These are phyloP conservation scores for Ramphastos sulfuratus DNA, from an alignment of 2,113 vertebrate genomes.

Conservation along the genomic window DNA sequence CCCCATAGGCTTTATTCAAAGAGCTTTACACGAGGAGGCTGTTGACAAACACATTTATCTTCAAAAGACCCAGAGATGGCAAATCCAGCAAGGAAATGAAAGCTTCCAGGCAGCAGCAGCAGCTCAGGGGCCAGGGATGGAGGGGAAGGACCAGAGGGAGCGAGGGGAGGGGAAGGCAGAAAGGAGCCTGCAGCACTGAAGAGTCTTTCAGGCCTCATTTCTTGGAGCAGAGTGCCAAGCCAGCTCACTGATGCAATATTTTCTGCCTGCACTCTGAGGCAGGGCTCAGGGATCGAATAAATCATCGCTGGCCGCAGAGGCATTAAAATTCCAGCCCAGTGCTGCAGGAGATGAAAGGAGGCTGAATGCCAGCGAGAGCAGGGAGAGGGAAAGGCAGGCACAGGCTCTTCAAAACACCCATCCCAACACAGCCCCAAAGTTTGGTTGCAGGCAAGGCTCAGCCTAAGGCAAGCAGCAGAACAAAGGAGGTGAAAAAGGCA, in stretches of 20 bases:
- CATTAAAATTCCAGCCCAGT: slow-evolving; percentile 73
- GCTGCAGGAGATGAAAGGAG: slow-evolving; percentile 50
- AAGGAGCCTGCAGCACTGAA: neutral
- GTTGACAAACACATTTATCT: neutral
- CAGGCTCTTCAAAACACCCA: neutral
- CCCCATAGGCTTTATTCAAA: neutral
- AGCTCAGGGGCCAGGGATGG: neutral
- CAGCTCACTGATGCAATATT: slow-evolving; percentile 58
- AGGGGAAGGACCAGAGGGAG: rapidly evolving
- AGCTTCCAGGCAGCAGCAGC: neutral
- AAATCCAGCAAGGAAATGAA: neutral
- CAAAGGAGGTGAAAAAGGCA: too few relatives aligned
- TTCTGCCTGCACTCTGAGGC: slow-evolving; percentile 61
- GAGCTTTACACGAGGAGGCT: too few relatives aligned
- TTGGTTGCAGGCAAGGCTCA: neutral
- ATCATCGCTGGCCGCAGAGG: slow-evolving; percentile 65
- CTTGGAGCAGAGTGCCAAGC: slow-evolving; percentile 56
- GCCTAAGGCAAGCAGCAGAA: neutral
- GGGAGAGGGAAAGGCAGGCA: slow-evolving; percentile 2
- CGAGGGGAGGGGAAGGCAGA: neutral
- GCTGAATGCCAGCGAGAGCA: slow-evolving; percentile 25
- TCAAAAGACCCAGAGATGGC: neutral
- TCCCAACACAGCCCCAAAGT: neutral
- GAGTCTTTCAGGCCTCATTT: slow-evolving; percentile 60
- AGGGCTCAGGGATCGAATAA: slow-evolving; percentile 66